Percentiles rank a stretch among this genome's conserved stretches.
These are phyloP conservation scores for Alloplasta piceator DNA, from an alignment of 2,888 invertebrate species.

Conservation along the genomic window DNA sequence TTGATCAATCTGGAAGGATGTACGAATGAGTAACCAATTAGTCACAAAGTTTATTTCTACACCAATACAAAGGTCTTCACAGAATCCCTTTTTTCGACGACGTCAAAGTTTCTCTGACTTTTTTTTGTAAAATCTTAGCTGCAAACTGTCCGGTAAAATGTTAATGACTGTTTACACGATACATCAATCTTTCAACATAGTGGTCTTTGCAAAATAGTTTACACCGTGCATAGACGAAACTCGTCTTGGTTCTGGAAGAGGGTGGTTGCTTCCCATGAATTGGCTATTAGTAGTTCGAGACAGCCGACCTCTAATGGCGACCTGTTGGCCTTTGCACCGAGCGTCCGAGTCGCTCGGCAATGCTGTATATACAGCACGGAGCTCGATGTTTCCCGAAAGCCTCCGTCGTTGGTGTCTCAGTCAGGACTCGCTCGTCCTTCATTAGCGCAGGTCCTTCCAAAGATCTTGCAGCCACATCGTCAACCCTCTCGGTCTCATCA, in stretches of 20 bases:
- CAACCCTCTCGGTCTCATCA: slow-evolving; percentile 17
- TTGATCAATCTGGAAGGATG: too few relatives aligned
- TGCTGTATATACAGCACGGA: slow-evolving; percentile 60
- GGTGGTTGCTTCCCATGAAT: slow-evolving; percentile 80
- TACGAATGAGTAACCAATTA: too few relatives aligned
- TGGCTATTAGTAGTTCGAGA: slow-evolving; percentile 84
- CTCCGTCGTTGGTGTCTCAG: slow-evolving; percentile 69
- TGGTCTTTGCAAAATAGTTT: slow-evolving; percentile 42
- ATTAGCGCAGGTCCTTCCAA: slow-evolving; percentile 75
- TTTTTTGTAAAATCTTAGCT: too few relatives aligned
- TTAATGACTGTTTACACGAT: not conserved
- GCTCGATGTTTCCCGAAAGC: slow-evolving; percentile 25
- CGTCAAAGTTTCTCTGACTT: slow-evolving; percentile 28
- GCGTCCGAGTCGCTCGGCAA: slow-evolving; percentile 72
- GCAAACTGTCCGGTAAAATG: not conserved
- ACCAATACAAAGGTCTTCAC: too few relatives aligned
- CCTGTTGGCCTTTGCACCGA: slow-evolving; percentile 82
- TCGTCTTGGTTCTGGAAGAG: slow-evolving; percentile 14
- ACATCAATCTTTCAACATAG: slow-evolving; percentile 18
- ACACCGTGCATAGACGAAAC: slow-evolving; percentile 21
- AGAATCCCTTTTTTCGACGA: not conserved
- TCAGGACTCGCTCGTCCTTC: slow-evolving; percentile 73
- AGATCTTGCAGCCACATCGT: slow-evolving; percentile 37
- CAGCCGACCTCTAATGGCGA: slow-evolving; percentile 82
- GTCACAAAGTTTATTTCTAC: too few relatives aligned